Evolutionary conservation across 2,888 invertebrate species (phyloP), one percentile per base, ranked within the genome.

Genomic region (Eupithecia subumbrata): DNA sequence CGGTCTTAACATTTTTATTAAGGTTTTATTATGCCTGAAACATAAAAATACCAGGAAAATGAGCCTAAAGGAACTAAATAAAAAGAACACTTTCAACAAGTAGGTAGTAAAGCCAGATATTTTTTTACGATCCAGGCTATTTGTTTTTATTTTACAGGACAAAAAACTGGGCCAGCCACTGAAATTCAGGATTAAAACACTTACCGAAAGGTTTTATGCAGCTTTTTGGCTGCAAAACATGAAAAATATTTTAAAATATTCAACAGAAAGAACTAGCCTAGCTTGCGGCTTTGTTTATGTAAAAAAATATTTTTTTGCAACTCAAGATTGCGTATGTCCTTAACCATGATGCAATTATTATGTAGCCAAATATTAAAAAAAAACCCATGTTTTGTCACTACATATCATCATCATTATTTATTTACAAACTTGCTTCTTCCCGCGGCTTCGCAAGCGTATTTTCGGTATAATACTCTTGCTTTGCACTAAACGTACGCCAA

Each of bases 1-100:
- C 40, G n/a, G 40, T 67, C 37, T n/a, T n/a, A 67, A 67, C 66
- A n/a, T 67, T 67, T 67, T 67, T 67, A 67, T 67, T 40, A 67
- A 67, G 37, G 66, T 37, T 67, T 37, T 60, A 60, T 60, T 60
- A 25, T 60, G 60, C 60, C 60, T 60, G 14, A 60, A 60, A 67
- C 37, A 67, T 37, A 67, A 64, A 67, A 67, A 67, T 67, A 67
- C 66, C 34, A 67, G 40, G 40, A 67, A 67, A 67, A 67, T 40
- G 66, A 67, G 66, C 37, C 66, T 14, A 40, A 40, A 37, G 18
- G 34, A 67, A 67, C 66, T 67, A 40, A 67, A 67, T 37, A 67
- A 67, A 67, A 67, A 40, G 66, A 67, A 67, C 40, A 67, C n/a
- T 67, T 40, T 37, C 66, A 40, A 67, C 40, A 67, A 67, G 66